Base-by-base conservation (phyloP, 1,140 invertebrate species). In the Drosophila sturtevanti region DNA sequence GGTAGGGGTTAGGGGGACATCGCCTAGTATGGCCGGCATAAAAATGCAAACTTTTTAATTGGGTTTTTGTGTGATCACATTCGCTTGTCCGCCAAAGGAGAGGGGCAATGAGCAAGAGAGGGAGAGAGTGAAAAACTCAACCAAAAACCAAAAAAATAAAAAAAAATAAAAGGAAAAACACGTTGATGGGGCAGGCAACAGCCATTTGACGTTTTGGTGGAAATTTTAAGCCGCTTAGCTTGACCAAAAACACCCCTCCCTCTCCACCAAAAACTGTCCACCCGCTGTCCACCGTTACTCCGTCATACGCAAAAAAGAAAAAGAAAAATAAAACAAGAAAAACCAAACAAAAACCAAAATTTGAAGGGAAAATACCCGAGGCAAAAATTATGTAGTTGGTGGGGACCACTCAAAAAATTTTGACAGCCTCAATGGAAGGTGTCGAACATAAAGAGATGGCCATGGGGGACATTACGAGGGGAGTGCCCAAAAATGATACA, bases 41-140 rank as follows among this genome's bases (percentile, higher is more conserved):
- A 87, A 87, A 89, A 89, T 89, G 84, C 72, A 87, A 87, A 87
- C 84, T 87, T 87, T 87, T 87, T 87, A 87, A 89, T 87, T 87
- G 84, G 84, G 84, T 87, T 87, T 87, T 74, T 87, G 68, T 82
- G 78, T 77, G 79, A 86, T 86, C 82, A 72, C 79, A 85, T 77
- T 79, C 77, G 59, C 34, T 27, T 60, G 56, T 14, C 9, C 54
- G 41, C 21, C 59, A 14, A 16, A 18, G 44, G 0, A 22, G 22
- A 0, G 41, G 27, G 51, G 59, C 14, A 18, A 0, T 6, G 21
- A 31, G 14, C 7, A 27, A 12, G 5, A 24, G 24, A 21, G 11
- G 0, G 12, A 18, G 11, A 24, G 12, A 48, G 11, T 21, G 54
- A 70, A 62, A 35, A 35, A 24, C 68, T 58, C 44, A 71, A 76